Percentiles rank a stretch among this genome's conserved stretches.
Evolutionary conservation across 2,113 vertebrate genomes (phyloP).

Genomic region (Sebastes schlegelii): DNA sequence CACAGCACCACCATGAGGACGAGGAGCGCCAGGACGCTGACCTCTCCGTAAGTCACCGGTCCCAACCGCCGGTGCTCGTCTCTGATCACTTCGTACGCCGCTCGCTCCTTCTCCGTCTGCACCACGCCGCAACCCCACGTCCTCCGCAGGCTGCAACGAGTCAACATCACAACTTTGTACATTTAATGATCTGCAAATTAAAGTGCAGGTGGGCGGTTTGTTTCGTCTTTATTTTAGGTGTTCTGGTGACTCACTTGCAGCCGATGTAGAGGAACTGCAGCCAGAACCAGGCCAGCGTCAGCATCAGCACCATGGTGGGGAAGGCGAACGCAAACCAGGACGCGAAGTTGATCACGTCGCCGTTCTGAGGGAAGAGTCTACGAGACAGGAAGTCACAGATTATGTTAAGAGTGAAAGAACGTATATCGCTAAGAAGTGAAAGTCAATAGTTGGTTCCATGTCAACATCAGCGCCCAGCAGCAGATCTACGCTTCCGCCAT

Average conservation of each 20-base stretch:
- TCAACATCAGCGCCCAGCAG: too few relatives aligned
- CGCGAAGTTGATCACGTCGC: slow-evolving; percentile 92
- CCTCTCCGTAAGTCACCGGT: slow-evolving; percentile 88
- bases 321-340: slow-evolving; percentile 96
- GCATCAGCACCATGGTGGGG: slow-evolving; percentile 93
- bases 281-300: slow-evolving; percentile 92
- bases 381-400: background rate
- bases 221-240: background rate
- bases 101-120: slow-evolving; percentile 81
- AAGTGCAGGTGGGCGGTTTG: background rate
- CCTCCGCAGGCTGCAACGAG: slow-evolving; percentile 82
- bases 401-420: background rate
- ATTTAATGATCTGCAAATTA: background rate
- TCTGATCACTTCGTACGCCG: slow-evolving; percentile 82
- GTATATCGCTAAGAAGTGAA: too few relatives aligned
- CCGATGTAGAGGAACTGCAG: slow-evolving; percentile 89
- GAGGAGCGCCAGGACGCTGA: slow-evolving; percentile 89
- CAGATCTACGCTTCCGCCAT: too few relatives aligned
- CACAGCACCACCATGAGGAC: slow-evolving; percentile 89
- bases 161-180: background rate
- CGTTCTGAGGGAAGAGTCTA: slow-evolving; percentile 91
- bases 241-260: slow-evolving; percentile 85
- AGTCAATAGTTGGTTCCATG: too few relatives aligned
- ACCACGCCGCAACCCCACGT: slow-evolving; percentile 84
- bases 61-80: slow-evolving; percentile 88